A percentile compares a stretch with the other conserved stretches of the same genome.
Conservation (phyloP, 2,113 vertebrate species). For the Mastomys coucha region DNA sequence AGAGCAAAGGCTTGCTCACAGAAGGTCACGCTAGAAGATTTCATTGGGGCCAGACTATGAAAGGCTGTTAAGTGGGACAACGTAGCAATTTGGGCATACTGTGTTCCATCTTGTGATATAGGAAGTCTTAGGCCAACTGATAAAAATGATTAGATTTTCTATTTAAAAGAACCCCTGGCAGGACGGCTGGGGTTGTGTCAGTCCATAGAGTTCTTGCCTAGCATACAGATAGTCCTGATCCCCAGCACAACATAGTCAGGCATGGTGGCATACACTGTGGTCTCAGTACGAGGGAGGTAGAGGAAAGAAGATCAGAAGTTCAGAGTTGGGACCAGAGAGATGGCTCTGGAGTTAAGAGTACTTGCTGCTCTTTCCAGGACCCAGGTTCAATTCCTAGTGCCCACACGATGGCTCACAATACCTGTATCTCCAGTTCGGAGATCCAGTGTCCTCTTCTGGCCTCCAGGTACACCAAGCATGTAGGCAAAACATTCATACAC, state of each 20-base stretch:
- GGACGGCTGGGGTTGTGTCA: neutral
- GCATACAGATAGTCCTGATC: neutral
- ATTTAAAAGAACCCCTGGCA: neutral
- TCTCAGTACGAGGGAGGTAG: neutral
- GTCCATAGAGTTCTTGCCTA: too few species aligned
- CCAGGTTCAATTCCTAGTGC: too few species aligned
- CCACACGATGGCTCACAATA: too few species aligned
- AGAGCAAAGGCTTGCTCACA: too few species aligned
- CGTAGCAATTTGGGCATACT: neutral
- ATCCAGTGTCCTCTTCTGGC: neutral
- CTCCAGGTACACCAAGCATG: neutral
- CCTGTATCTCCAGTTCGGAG: neutral
- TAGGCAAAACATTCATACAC: neutral
- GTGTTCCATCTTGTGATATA: neutral
- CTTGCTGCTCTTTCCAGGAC: neutral
- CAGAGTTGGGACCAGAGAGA: neutral
- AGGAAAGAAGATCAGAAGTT: neutral
- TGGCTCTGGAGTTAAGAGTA: neutral
- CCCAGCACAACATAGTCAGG: neutral
- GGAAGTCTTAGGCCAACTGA: neutral
- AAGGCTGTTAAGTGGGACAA: neutral
- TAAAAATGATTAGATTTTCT: neutral
- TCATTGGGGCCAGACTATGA: neutral
- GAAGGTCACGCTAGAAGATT: too few species aligned
- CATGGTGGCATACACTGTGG: neutral